phyloP scores from a whole-genome alignment of 2,888 invertebrate species.

The Caenorhabditis sinica region DNA sequence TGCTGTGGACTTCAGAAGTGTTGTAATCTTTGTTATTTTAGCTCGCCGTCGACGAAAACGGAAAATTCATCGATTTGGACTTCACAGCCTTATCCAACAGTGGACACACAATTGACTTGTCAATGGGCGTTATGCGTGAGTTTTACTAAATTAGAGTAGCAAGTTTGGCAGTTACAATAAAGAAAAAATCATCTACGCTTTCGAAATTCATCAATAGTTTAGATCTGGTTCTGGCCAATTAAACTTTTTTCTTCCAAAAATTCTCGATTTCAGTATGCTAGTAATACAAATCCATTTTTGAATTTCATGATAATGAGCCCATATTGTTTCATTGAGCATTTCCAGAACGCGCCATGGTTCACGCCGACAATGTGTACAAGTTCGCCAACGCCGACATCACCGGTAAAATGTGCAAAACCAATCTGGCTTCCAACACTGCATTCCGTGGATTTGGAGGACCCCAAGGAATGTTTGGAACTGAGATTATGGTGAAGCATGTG shows the following conservation, averaged over 20 bases:
- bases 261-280: too few species aligned
- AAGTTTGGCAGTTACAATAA: too few species aligned
- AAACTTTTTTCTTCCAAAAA: too few species aligned
- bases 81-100: conserved; percentile 90
- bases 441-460: conserved; percentile 91
- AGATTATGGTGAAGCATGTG: conserved; percentile 89
- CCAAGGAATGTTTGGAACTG: conserved; percentile 92
- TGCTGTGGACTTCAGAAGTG: too few species aligned
- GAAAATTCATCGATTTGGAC: conserved; percentile 89
- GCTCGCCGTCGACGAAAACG: conserved; percentile 87
- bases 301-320: too few species aligned
- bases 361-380: conserved; percentile 91
- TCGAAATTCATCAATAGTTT: too few species aligned
- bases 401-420: conserved; percentile 89
- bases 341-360: conserved; percentile 90
- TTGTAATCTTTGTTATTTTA: too few species aligned
- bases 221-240: too few species aligned
- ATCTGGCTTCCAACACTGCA: conserved; percentile 94
- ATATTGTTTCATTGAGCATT: too few species aligned
- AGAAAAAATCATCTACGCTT: too few species aligned
- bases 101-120: conserved; percentile 91
- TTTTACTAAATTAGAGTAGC: too few species aligned
- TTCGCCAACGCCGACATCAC: conserved; percentile 89
- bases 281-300: too few species aligned
- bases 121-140: conserved; percentile 85